Evolutionary conservation across 2,113 vertebrate species (phyloP), one percentile per base, ranked within the genome.

Genomic region (Onychostruthus taczanowskii): DNA sequence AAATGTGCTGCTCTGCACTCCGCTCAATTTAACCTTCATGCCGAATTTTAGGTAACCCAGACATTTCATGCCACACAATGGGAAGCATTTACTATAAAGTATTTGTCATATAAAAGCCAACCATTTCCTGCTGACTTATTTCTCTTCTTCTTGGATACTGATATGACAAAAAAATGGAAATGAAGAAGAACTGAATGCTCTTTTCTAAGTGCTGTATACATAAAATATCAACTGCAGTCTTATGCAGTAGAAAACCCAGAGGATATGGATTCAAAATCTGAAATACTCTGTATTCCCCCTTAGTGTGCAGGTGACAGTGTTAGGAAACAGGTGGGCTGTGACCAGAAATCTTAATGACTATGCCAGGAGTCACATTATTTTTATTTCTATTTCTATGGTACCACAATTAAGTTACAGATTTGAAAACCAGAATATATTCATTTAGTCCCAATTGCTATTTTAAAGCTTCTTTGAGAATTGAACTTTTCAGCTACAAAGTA

Each of bases 171-270:
- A 64, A 87, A 89, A 93, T 61, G 56, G 75, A 90, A 96, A 82
- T 70, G 9, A 84, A 84, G 61, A 74, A 83, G 64, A 84, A 70
- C 9, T 37, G 74, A 93, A 90, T 47, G 78, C 50, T 91, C 55
- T 70, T 81, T 61, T 84, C 53, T 39, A 68, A 88, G 59, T 58
- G 63, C 79, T 83, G 59, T 69, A 90, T 64, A 92, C 83, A 93
- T 80, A 92, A 93, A 94, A 83, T 23, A 90, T 93, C 67, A 79
- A 73, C 41, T 82, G 75, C 70, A 90, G 82, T n/a, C 67, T 73
- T 47, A 80, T 73, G 62, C 70, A 90, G 62, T 11, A 85, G 72
- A 90, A 85, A 85, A 68, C 47, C 24, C 75, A 76, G 24, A 85
- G 83, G 75, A 90, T 83, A 18, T 56, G 53, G 49, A 87, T 67